Evolutionary conservation across 92 coral and sea anemone species (phyloP).

Genomic region (Palythoa caribaeorum): DNA sequence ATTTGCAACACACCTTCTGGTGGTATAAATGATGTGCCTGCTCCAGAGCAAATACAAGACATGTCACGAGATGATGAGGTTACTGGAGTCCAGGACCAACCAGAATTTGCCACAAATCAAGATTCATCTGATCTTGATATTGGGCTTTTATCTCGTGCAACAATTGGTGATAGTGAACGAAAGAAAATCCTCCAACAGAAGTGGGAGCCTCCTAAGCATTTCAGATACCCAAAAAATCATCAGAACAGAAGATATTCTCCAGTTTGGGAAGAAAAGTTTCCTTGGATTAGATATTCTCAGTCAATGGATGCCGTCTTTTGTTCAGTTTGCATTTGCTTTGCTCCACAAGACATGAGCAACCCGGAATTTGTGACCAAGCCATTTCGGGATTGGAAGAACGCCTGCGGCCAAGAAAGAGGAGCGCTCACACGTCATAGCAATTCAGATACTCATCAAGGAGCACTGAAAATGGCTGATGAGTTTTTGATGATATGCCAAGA

Average conservation of each 20-base stretch:
- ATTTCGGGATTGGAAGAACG: not conserved
- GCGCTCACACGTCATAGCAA: not conserved
- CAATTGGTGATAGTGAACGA: conserved; percentile 2
- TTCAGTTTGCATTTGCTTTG: not conserved
- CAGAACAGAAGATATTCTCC: conserved; percentile 2
- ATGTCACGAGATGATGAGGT: not conserved
- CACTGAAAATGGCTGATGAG: conserved; percentile 2
- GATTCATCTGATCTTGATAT: conserved; percentile 10
- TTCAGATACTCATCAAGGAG: not conserved
- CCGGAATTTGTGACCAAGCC: conserved; percentile 4
- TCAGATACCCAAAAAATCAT: conserved; percentile 1
- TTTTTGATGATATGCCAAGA: not conserved
- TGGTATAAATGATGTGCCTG: no score
- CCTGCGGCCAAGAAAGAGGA: no score
- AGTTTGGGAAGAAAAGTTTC: conserved; percentile 1
- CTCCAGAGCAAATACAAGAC: no score
- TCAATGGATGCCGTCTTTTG: conserved; percentile 2
- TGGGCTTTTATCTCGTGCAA: conserved; percentile 12
- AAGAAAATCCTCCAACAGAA: conserved; percentile 1
- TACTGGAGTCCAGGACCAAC: conserved; percentile 4
- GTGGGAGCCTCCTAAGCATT: conserved; percentile 4
- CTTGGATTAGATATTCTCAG: conserved; percentile 1
- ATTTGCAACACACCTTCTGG: no score
- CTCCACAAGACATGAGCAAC: conserved; percentile 1
- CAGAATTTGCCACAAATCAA: conserved; percentile 4